Evolutionary conservation across 37 sponge, comb jelly and placozoan species (phyloP), one percentile per base, ranked within the genome.

Genomic region (Spongia lamella): DNA sequence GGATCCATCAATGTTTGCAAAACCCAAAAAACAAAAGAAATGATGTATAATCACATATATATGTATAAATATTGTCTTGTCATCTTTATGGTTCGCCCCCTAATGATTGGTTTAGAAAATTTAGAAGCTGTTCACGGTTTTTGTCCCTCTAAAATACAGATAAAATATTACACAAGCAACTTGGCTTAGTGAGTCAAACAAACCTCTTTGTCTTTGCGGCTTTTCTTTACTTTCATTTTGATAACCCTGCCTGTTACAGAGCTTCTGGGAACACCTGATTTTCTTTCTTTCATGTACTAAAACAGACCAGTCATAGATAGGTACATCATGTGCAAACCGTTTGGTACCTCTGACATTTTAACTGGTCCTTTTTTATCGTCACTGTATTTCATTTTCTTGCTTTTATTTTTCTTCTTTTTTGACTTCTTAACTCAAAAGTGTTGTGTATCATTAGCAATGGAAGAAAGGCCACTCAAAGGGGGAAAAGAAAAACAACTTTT

Each of bases 1-100:
- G 30, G 66, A 76, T 19, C 69, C 91, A n/a, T 66, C 67, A 22
- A 71, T 92, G 19, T 84, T 92, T 68, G 90, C 89, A 38, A 80
- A 80, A 54, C 52, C 83, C 27, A 38, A 15, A 21, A 79, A 65
- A 40, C 56, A 60, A 38, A 75, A 65, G 51, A 38, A 38, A n/a
- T 63, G 35, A 62, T 32, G n/a, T 13, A 43, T 43, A 13, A n/a
- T 43, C 9, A 43, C 47, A 43, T 43, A 31, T 72, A 14, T 54
- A 30, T 21, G 6, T 66, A 22, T 66, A 66, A 14, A 37, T 36
- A 37, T 32, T 56, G 22, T 56, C 7, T 27, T 0, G 1, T 32
- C 35, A 7, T 0, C 35, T 0, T 32, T 61, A 31, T 22, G 7
- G 25, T 6, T 38, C 16, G 40, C 22, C 31, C 40, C 36, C 55